phyloP scores from a whole-genome alignment of 2,888 invertebrate genomes.

The Ophion slaviceki region DNA sequence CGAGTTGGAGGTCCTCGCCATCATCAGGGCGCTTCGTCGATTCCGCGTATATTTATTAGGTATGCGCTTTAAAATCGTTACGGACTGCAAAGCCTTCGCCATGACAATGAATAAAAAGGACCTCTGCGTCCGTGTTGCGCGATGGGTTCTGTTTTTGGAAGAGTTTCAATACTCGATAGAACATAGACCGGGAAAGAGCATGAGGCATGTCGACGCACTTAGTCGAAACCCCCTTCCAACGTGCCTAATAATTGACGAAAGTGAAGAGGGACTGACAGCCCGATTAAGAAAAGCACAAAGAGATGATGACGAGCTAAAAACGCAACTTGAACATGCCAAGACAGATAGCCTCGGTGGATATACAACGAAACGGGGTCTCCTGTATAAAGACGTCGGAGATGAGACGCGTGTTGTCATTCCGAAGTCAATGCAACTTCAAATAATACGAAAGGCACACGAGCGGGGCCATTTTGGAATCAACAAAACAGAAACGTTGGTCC shows the following conservation, averaged over 20 bases:
- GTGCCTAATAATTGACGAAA: background rate
- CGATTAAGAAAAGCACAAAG: background rate
- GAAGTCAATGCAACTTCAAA: slow-evolving; percentile 3
- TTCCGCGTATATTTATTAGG: slow-evolving; percentile 20
- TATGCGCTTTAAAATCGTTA: background rate
- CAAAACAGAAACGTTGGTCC: too few species aligned
- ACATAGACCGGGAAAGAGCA: too few species aligned
- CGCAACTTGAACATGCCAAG: background rate
- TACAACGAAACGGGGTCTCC: background rate
- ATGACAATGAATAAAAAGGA: too few species aligned
- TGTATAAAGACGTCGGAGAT: slow-evolving; percentile 72
- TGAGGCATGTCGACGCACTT: too few species aligned
- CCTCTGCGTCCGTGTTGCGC: too few species aligned
- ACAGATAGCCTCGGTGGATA: background rate
- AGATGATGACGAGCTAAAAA: background rate
- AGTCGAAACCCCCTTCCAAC: too few species aligned
- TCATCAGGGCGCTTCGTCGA: background rate
- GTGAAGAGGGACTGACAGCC: background rate
- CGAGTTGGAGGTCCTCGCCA: background rate
- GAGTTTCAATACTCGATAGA: too few species aligned
- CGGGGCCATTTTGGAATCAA: slow-evolving; percentile 67
- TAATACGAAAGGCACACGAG: slow-evolving; percentile 37
- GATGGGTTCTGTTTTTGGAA: too few species aligned
- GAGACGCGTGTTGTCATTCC: slow-evolving; percentile 11
- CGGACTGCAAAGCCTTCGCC: too few species aligned